A percentile compares a stretch with the other conserved stretches of the same genome.
Conservation (phyloP, 2,113 vertebrate species). For the Sminthopsis crassicaudata region DNA sequence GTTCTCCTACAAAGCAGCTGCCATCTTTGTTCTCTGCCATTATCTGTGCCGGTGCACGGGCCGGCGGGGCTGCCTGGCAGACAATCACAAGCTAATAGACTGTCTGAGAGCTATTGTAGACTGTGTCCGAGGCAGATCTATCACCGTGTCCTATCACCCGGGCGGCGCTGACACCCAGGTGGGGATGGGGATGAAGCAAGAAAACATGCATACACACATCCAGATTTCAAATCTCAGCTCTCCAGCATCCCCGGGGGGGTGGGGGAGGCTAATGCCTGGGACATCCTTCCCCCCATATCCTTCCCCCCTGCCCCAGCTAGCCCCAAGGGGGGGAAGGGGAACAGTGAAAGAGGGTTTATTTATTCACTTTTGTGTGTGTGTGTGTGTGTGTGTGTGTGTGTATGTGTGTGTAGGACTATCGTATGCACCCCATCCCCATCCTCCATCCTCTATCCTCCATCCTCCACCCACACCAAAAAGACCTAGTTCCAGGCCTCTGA, state of each 20-base stretch:
- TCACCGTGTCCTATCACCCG: conserved; percentile 79
- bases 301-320: background rate
- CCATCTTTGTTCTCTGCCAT: conserved; percentile 87
- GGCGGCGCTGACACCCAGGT: conserved; percentile 59
- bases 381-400: no score
- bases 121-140: conserved; percentile 78
- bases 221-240: background rate
- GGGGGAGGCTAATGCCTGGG: no score
- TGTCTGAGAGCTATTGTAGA: conserved; percentile 83
- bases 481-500: background rate
- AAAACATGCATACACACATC: background rate
- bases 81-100: conserved; percentile 84
- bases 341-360: background rate
- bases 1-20: conserved; percentile 84
- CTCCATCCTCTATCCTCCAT: background rate
- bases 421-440: background rate
- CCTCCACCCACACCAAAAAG: background rate
- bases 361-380: background rate
- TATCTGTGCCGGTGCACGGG: conserved; percentile 81
- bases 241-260: background rate
- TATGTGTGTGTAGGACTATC: background rate
- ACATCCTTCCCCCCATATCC: background rate
- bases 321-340: fast-evolving
- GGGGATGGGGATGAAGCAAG: background rate
- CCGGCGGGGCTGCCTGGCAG: conserved; percentile 78